Base-by-base conservation (phyloP, 30 jellyfish, hydroid and myxozoan species). In the Calvadosia cruxmelitensis region DNA sequence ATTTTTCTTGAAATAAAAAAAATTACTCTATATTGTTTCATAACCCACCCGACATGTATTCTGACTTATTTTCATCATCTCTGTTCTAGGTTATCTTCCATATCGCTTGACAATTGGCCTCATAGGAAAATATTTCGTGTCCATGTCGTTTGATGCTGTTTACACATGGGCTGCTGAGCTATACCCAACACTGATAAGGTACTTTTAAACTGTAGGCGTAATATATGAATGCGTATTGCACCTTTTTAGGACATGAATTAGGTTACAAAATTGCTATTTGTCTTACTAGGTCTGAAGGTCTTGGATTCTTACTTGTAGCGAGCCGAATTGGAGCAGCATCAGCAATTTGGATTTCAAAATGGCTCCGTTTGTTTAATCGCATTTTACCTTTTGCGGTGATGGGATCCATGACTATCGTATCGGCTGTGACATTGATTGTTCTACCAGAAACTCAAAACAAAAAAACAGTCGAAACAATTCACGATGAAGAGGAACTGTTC, bases 161-260 rank as follows among this genome's bases (percentile, higher is more conserved):
- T 84, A 84, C 83, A 84, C 86, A 76, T 84, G 95, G 95, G 69
- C 92, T 2, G 31, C 76, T 67, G 95, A 84, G 50, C 73, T 84
- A 0, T 74, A 77, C 33, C 92, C 95, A 27, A 84, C 95, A 2
- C 33, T 69, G 3, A 72, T 86, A 63, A 86, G 96, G 96, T 86
- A n/a, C n/a, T n/a, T n/a, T n/a, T n/a, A n/a, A n/a, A n/a, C n/a
- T n/a, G n/a, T n/a, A n/a, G n/a, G n/a, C n/a, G n/a, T n/a, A n/a
- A n/a, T n/a, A n/a, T n/a, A n/a, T n/a, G n/a, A n/a, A n/a, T n/a
- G n/a, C n/a, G n/a, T n/a, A n/a, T n/a, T n/a, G n/a, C n/a, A n/a
- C n/a, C n/a, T n/a, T n/a, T n/a, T 42, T 42, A 10, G 20, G 20
- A 42, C 57, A 42, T 42, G 57, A 42, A 42, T 20, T 42, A 42